Evolutionary conservation across 1,140 invertebrate species (phyloP).

Genomic region (Meloidogyne chitwoodi): DNA sequence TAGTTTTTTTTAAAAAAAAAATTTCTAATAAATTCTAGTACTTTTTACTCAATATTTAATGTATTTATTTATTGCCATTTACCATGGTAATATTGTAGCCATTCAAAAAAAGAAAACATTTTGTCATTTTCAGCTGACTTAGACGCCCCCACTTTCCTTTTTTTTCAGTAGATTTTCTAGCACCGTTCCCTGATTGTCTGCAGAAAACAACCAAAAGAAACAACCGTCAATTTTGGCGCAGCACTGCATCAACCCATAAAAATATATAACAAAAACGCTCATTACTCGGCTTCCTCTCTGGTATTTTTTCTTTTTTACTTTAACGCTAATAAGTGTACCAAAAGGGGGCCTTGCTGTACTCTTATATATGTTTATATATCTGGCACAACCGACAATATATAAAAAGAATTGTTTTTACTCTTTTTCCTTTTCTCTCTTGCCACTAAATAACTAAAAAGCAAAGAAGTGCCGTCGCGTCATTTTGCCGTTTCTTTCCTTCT

Average conservation of each 20-base stretch:
- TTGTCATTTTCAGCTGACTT: not conserved
- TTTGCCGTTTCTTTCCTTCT: not conserved
- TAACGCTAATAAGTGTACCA: not conserved
- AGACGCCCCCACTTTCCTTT: not conserved
- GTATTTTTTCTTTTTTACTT: not conserved
- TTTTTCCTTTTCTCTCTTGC: not conserved
- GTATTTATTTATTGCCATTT: not conserved
- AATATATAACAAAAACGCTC: not conserved
- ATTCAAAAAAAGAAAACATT: not conserved
- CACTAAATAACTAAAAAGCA: not conserved
- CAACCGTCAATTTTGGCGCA: not conserved
- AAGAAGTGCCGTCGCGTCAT: not conserved
- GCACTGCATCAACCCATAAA: not conserved
- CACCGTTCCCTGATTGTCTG: not conserved
- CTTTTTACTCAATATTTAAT: not conserved
- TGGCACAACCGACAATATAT: too few species aligned
- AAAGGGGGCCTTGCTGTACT: not conserved
- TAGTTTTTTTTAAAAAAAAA: not conserved
- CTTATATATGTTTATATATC: not conserved
- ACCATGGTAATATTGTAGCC: not conserved
- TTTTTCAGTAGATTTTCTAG: not conserved
- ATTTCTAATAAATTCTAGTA: not conserved
- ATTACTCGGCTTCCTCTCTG: not conserved
- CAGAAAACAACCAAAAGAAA: not conserved
- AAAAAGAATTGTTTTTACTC: not conserved